Evolutionary conservation across 1,140 invertebrate genomes (phyloP), one percentile per base, ranked within the genome.

Genomic region (Neodiprion pinetum): DNA sequence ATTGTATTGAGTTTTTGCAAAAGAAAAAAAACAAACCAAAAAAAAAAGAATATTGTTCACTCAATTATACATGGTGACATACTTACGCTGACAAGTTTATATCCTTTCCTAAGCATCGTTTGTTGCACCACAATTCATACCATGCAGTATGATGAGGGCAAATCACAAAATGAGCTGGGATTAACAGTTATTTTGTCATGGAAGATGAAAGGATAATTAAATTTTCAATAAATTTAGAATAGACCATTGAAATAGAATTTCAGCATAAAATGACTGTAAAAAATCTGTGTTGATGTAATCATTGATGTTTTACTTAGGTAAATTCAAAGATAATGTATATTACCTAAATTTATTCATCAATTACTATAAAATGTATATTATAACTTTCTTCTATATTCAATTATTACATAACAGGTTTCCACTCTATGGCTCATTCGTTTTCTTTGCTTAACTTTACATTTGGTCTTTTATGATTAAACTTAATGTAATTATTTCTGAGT

Each of bases 271-370:
- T 61, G 53, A 61, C 53, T 61, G n/a, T 14, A 14, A 61, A 61
- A 14, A 61, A 61, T 61, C 53, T 61, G 9, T 61, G 53, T 61
- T 12, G 53, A 61, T 61, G 53, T 61, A 61, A 61, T 61, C 53
- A 17, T 61, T 61, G n/a, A 61, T 61, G 53, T 61, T 61, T 61
- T 61, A 61, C 53, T 61, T 61, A 61, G 53, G 53, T 61, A 61
- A 61, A 61, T 61, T 61, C 53, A 61, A 61, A 61, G n/a, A 61
- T 61, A 61, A 61, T 61, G 53, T 61, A 61, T 61, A 61, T 61
- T 61, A 61, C 53, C 53, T 61, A 61, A 61, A 61, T 61, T 12
- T 12, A 11, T 61, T 61, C 53, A 61, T 17, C 53, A 61, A 14
- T 61, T 61, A 61, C 11, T 61, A 61, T 61, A 61, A 61, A 61